phyloP scores from a whole-genome alignment of 2,888 invertebrate species.

The Drosophila nigricruria region DNA sequence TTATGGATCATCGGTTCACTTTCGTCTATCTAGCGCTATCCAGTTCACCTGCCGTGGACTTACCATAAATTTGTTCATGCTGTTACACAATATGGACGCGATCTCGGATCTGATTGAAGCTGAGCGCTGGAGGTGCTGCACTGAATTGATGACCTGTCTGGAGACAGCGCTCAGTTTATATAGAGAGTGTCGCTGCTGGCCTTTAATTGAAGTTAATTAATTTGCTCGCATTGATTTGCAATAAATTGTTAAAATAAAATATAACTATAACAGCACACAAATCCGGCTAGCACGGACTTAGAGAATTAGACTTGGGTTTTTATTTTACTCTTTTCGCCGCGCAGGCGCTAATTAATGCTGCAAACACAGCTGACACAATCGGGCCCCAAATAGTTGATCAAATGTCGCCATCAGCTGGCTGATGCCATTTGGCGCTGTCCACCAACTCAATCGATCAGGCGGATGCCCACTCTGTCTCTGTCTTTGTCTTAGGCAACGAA shows the following conservation, averaged over 20 bases:
- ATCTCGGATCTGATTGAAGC: constrained; percentile 29
- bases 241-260: constrained; percentile 61
- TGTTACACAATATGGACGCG: constrained; percentile 26
- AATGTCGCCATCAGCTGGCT: constrained; percentile 42
- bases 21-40: not conserved
- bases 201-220: constrained; percentile 83
- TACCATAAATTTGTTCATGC: constrained; percentile 79
- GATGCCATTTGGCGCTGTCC: constrained; percentile 29
- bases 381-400: constrained; percentile 9
- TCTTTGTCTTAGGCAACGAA: not conserved
- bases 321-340: constrained; percentile 20
- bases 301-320: constrained; percentile 15
- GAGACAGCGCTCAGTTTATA: constrained; percentile 56
- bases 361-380: constrained; percentile 62
- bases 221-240: constrained; percentile 73
- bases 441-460: not conserved
- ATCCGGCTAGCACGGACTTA: constrained; percentile 65
- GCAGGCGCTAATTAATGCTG: constrained; percentile 72
- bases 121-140: constrained; percentile 60
- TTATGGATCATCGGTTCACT: not conserved
- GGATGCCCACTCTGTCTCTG: not conserved
- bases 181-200: constrained; percentile 35
- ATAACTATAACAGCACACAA: constrained; percentile 64
- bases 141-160: constrained; percentile 60
- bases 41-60: constrained; percentile 38